Percentiles rank a stretch among this genome's conserved stretches.
These are phyloP conservation scores for Australoheros scitulus DNA, from an alignment of 2,113 vertebrate genomes.

Conservation along the genomic window DNA sequence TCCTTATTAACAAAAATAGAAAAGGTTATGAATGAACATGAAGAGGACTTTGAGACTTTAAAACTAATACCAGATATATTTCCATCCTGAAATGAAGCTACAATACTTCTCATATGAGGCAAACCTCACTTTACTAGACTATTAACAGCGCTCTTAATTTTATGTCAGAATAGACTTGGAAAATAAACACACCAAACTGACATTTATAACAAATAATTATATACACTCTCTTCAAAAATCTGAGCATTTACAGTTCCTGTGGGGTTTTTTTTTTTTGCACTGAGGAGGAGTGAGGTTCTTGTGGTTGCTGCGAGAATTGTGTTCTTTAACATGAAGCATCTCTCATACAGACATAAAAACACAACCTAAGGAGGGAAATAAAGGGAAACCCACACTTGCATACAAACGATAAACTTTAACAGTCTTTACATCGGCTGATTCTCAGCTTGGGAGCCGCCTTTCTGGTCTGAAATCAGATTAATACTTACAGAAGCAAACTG, in stretches of 20 bases:
- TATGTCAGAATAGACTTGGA: not conserved
- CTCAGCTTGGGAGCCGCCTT: not conserved
- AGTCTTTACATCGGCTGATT: not conserved
- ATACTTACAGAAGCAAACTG: not conserved
- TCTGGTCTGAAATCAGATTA: not conserved
- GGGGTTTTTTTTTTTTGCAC: not conserved
- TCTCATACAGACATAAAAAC: not conserved
- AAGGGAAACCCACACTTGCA: not conserved
- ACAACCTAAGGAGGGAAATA: not conserved
- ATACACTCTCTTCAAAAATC: conserved; percentile 29
- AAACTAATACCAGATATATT: not conserved
- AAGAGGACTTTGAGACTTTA: not conserved
- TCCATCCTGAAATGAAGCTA: not conserved
- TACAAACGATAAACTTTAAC: not conserved
- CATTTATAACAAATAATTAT: conserved; percentile 42
- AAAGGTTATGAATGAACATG: not conserved
- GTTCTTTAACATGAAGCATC: conserved; percentile 1
- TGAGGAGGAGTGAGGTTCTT: conserved; percentile 46
- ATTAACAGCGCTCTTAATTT: not conserved
- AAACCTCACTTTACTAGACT: conserved; percentile 4
- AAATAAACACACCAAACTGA: conserved; percentile 23
- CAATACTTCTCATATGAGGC: not conserved
- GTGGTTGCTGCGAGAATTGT: conserved; percentile 48
- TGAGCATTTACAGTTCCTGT: conserved; percentile 10
- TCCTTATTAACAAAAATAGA: not conserved